Evolutionary conservation across 2,113 vertebrate species (phyloP).

Genomic region (Leucopsar rothschildi): DNA sequence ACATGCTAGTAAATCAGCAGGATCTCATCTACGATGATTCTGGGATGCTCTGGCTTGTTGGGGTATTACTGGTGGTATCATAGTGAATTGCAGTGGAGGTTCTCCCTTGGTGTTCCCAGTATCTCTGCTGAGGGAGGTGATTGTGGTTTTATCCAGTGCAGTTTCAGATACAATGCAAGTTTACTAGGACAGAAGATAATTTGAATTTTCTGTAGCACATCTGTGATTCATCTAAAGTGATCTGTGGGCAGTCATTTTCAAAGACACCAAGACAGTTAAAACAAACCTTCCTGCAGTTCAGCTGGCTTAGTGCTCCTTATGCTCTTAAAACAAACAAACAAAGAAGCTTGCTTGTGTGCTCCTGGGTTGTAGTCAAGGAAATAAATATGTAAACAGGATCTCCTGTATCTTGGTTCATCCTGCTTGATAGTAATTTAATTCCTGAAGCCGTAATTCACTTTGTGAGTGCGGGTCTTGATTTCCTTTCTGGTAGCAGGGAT

Average conservation of each 20-base stretch:
- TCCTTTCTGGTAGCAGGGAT: background rate
- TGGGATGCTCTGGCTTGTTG: background rate
- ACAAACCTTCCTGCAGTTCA: background rate
- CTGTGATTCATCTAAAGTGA: background rate
- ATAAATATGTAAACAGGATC: constrained; percentile 26
- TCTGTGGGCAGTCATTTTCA: background rate
- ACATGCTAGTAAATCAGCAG: background rate
- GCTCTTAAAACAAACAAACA: background rate
- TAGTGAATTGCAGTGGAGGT: background rate
- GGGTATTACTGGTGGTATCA: background rate
- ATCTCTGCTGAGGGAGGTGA: background rate
- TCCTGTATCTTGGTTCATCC: background rate
- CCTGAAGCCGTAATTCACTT: background rate
- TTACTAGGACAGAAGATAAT: background rate
- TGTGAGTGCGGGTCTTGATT: background rate
- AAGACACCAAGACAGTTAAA: background rate
- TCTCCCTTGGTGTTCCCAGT: background rate
- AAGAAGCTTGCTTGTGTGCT: background rate
- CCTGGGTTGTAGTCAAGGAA: constrained; percentile 1
- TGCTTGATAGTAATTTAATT: background rate
- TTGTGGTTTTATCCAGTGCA: background rate
- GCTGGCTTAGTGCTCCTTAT: background rate
- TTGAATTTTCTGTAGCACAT: background rate
- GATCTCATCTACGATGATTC: background rate
- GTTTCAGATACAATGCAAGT: background rate